Percentiles rank a stretch among this genome's conserved stretches.
phyloP scores from a whole-genome alignment of 2,888 invertebrate genomes.

The Nymphalis urticae region DNA sequence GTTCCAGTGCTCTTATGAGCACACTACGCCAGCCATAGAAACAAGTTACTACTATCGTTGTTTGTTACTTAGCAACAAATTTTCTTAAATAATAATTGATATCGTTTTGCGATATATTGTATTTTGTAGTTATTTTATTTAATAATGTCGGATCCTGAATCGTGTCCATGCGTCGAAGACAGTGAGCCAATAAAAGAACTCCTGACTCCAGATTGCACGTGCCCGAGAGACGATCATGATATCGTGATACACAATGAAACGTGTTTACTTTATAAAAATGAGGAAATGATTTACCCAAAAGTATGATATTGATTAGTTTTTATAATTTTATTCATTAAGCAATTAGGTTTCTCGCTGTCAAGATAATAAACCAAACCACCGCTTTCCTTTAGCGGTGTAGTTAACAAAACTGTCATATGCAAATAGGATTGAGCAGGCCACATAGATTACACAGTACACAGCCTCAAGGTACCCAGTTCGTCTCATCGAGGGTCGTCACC shows the following conservation, averaged over 20 bases:
- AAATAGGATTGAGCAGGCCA: too few species aligned
- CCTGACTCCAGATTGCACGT: slow-evolving; percentile 52
- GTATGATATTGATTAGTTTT: slow-evolving; percentile 45
- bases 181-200: slow-evolving; percentile 40
- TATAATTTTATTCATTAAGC: background rate
- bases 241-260: slow-evolving; percentile 59
- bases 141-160: slow-evolving; percentile 36
- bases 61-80: slow-evolving; percentile 34
- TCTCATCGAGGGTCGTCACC: too few species aligned
- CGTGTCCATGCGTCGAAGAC: slow-evolving; percentile 55
- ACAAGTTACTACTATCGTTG: background rate
- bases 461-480: too few species aligned
- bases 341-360: background rate
- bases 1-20: background rate
- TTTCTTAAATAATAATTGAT: slow-evolving; percentile 10
- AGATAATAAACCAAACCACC: too few species aligned
- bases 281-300: slow-evolving; percentile 57
- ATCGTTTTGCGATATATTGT: background rate
- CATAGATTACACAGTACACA: too few species aligned
- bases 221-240: slow-evolving; percentile 60
- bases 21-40: background rate
- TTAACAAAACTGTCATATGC: too few species aligned
- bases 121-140: background rate
- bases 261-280: slow-evolving; percentile 64
- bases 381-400: too few species aligned